Evolutionary conservation across 2,797 vertebrate species (phyloP).

Genomic region (Harpagifer antarcticus): DNA sequence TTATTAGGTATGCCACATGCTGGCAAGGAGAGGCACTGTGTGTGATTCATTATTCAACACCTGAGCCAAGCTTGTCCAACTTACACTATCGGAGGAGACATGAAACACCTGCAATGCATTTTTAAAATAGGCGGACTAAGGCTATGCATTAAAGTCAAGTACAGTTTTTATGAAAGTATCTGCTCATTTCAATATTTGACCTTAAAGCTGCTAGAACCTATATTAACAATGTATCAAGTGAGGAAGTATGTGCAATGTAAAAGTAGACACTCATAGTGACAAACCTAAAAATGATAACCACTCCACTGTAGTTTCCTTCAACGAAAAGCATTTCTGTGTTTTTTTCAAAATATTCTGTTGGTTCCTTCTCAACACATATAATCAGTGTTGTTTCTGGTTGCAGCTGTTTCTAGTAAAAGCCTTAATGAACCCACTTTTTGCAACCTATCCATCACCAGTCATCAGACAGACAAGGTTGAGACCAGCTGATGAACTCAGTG

Average conservation of each 20-base stretch:
- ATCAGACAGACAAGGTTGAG: no score
- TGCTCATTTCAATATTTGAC: not conserved
- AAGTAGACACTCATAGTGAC: not conserved
- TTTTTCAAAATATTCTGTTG: not conserved
- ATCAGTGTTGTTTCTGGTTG: not conserved
- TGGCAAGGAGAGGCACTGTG: constrained; percentile 28
- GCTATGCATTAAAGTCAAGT: constrained; percentile 4
- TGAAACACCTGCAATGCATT: constrained; percentile 25
- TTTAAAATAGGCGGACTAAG: constrained; percentile 18
- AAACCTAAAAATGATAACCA: not conserved
- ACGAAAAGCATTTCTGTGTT: not conserved
- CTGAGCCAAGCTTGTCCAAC: constrained; percentile 26
- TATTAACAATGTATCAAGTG: not conserved
- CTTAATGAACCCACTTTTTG: not conserved
- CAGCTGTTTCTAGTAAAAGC: not conserved
- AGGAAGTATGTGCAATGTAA: not conserved
- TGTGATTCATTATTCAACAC: constrained; percentile 61
- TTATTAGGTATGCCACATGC: constrained; percentile 47
- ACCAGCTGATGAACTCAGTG: no score
- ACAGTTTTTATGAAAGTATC: not conserved
- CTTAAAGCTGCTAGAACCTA: not conserved
- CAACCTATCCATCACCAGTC: no score
- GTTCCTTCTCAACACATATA: not conserved
- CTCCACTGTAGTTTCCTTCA: no score
- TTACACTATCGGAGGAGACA: constrained; percentile 9